Base-by-base conservation (phyloP, 2,797 vertebrate genomes). In the Malurus leucopterus region DNA sequence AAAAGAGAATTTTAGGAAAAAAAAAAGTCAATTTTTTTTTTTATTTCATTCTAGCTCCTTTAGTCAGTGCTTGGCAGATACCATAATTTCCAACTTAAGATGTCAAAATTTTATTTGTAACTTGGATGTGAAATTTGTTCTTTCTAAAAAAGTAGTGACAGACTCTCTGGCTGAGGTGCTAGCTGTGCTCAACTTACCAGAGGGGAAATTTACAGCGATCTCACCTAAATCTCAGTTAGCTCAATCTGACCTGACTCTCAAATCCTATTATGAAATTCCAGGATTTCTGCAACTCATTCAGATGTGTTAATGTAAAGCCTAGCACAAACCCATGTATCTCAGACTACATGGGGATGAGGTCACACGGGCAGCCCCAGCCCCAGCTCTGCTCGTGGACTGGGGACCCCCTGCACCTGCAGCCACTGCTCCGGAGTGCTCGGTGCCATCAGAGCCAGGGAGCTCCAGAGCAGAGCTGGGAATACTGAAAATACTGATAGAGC, bases 341-440 rank as follows among this genome's bases (percentile, higher is more conserved):
- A 36, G 30, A 13, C 9, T 6, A 1, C 1, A 0, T 3, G 4
- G 18, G 22, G 38, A 24, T n/a, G 17, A 6, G 23, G 16, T 30
- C 30, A n/a, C 32, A 11, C 9, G 0, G 8, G 4, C 6, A 65
- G 50, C 30, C 71, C 24, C 49, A 36, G 51, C 29, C 43, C 22
- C 41, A 44, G 34, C 30, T 12, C 3, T 44, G 64, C 34, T 15
- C 55, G 1, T 4, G 9, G 13, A 2, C 23, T 43, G 19, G 6
- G 53, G 8, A n/a, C 43, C 24, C 15, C 2, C 0, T 32, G 32
- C 24, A 16, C 26, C 40, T 46, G 32, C 4, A 18, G 34, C 43
- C 59, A 43, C 59, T 22, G 44, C n/a, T n/a, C 44, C 49, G 1
- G 7, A 27, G 26, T 27, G 77, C 40, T 49, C 5, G 5, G 8